These are phyloP conservation scores for Eueides isabella DNA, from an alignment of 1,140 invertebrate species.

Conservation along the genomic window DNA sequence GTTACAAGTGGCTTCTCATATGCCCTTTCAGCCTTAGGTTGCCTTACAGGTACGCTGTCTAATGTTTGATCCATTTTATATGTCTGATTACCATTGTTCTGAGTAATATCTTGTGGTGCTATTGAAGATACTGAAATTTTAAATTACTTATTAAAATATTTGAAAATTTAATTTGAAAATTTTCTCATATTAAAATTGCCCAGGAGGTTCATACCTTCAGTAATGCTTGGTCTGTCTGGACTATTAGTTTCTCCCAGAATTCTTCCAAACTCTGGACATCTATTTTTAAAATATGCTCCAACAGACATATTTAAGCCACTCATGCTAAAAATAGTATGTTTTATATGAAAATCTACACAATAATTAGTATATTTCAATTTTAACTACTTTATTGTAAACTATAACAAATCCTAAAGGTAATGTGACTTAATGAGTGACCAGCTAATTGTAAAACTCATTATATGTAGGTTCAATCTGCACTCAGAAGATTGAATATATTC, in stretches of 20 bases:
- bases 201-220: conserved; percentile 50
- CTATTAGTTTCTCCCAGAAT: conserved; percentile 63
- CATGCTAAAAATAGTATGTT: conserved; percentile 57
- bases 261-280: conserved; percentile 63
- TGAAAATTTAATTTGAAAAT: background rate
- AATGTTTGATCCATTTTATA: conserved; percentile 61
- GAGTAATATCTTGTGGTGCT: conserved; percentile 24
- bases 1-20: conserved; percentile 33
- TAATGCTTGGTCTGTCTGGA: conserved; percentile 61
- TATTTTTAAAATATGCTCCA: conserved; percentile 68
- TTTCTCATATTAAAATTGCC: background rate
- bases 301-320: conserved; percentile 63
- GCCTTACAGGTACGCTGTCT: conserved; percentile 66
- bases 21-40: conserved; percentile 47
- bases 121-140: conserved; percentile 52
- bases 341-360: too few species aligned
- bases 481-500: too few species aligned
- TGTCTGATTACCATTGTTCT: conserved; percentile 39
- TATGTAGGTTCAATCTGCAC: too few species aligned
- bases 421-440: too few species aligned
- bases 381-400: too few species aligned
- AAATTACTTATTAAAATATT: too few species aligned
- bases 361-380: too few species aligned
- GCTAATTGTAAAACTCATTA: too few species aligned
- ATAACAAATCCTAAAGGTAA: too few species aligned